Conservation (phyloP, 2,797 vertebrate species). For the Pachyuromys duprasi region DNA sequence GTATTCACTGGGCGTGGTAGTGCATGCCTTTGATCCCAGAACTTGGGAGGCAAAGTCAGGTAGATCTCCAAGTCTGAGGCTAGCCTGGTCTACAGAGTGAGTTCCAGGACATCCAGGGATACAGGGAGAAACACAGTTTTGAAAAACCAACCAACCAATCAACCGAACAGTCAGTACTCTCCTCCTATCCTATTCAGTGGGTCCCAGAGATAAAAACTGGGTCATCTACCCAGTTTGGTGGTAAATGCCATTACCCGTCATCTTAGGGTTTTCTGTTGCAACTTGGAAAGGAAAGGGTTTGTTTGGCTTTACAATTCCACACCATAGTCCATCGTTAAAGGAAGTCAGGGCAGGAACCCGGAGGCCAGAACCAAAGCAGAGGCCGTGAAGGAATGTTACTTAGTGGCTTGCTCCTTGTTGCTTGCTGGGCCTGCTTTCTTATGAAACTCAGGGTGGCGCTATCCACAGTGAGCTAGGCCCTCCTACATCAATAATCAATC, state of each 20-base stretch:
- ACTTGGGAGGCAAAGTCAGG: neutral
- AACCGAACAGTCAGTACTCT: neutral
- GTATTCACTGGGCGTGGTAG: neutral
- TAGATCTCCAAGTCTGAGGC: neutral
- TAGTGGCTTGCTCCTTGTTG: neutral
- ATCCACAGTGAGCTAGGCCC: neutral
- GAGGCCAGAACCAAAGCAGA: neutral
- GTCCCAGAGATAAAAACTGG: neutral
- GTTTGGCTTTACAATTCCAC: neutral
- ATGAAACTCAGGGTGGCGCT: neutral
- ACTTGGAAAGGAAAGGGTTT: neutral
- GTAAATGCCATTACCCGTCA: neutral
- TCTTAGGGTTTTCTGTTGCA: neutral
- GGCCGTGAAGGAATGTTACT: neutral
- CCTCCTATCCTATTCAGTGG: neutral
- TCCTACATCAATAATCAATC: neutral
- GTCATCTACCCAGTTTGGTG: neutral
- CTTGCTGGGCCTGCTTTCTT: neutral
- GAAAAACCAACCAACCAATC: neutral
- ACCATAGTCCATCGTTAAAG: neutral
- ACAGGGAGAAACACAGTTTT: neutral
- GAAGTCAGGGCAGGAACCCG: neutral
- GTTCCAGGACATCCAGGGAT: neutral
- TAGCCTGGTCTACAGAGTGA: neutral
- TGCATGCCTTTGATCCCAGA: neutral